A percentile compares a stretch with the other conserved stretches of the same genome.
Evolutionary conservation across 2,888 invertebrate genomes (phyloP).

Genomic region (Cepaea hortensis): DNA sequence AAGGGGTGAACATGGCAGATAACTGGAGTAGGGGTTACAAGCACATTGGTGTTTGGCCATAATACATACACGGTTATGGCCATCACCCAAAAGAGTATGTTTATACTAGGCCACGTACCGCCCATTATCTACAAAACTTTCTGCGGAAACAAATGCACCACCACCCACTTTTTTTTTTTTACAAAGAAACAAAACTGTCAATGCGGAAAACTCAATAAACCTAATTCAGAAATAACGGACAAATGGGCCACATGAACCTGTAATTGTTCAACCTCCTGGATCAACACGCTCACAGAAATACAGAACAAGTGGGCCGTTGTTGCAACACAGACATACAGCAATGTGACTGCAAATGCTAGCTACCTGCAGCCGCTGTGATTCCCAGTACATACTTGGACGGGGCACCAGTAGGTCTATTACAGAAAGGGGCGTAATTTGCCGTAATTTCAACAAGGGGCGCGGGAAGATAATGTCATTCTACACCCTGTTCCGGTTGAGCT

Average conservation of each 20-base stretch:
- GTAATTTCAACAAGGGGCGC: slow-evolving; percentile 18
- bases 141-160: background rate
- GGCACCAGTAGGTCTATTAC: background rate
- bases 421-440: slow-evolving; percentile 25
- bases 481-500: slow-evolving; percentile 29
- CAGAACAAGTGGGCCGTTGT: background rate
- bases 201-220: background rate
- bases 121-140: too few species aligned
- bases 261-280: background rate
- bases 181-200: too few species aligned
- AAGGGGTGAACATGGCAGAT: too few species aligned
- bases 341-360: too few species aligned
- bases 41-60: too few species aligned
- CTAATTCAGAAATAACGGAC: background rate
- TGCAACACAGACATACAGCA: background rate
- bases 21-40: too few species aligned
- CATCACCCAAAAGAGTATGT: background rate
- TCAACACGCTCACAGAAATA: background rate
- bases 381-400: background rate
- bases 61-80: background rate
- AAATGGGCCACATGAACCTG: slow-evolving; percentile 10
- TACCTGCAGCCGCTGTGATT: background rate
- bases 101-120: background rate
- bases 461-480: background rate
- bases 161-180: too few species aligned